phyloP scores from a whole-genome alignment of 2,113 vertebrate genomes.

The Spilogale gracilis region DNA sequence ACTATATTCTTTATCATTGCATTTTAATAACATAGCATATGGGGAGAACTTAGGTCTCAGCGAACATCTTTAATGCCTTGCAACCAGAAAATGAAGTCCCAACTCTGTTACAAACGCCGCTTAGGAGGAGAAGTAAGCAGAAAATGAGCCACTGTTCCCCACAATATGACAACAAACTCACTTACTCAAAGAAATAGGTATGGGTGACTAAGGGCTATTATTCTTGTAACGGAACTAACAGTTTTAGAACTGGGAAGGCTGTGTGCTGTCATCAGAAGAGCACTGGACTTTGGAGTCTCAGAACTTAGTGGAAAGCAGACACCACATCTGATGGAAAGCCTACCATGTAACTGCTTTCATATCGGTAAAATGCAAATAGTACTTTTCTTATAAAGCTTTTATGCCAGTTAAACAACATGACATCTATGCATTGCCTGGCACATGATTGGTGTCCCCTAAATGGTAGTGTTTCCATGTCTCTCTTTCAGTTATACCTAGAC shows the following conservation, averaged over 20 bases:
- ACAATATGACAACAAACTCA: not conserved
- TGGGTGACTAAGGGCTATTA: not conserved
- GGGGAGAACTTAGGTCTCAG: not conserved
- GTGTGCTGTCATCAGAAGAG: not conserved
- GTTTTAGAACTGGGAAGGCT: not conserved
- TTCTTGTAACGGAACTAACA: not conserved
- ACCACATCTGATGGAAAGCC: not conserved
- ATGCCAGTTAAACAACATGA: not conserved
- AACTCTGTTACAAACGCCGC: not conserved
- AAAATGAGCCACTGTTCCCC: not conserved
- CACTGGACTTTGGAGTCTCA: not conserved
- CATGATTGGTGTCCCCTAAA: not conserved
- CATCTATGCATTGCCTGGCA: not conserved
- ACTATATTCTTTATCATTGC: slow-evolving; percentile 2
- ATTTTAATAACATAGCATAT: not conserved
- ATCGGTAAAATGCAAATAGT: not conserved
- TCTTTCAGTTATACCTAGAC: not conserved
- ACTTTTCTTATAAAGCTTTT: not conserved
- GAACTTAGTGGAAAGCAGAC: not conserved
- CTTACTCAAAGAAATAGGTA: not conserved
- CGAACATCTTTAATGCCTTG: not conserved
- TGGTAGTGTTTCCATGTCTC: not conserved
- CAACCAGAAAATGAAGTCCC: not conserved
- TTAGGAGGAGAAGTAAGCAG: not conserved
- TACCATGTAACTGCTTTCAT: not conserved